Percentiles rank a stretch among this genome's conserved stretches.
Conservation (phyloP, 2,113 vertebrate genomes). For the Gymnarchus niloticus region DNA sequence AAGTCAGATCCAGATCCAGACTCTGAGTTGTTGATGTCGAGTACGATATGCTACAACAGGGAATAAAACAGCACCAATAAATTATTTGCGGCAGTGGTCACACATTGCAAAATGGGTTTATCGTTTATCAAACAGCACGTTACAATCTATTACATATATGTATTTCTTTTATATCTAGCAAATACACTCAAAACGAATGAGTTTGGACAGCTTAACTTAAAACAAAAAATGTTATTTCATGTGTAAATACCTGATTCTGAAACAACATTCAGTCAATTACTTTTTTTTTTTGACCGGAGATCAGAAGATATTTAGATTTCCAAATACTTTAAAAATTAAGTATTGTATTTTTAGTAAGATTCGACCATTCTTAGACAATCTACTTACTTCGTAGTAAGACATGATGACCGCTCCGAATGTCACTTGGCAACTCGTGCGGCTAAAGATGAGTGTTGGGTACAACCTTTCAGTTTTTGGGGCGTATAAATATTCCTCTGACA, state of each 20-base stretch:
- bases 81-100: background rate
- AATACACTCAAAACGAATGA: background rate
- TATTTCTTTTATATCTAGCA: background rate
- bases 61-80: background rate
- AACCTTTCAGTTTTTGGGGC: background rate
- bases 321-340: background rate
- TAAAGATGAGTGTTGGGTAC: background rate
- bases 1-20: constrained; percentile 54
- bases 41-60: constrained; percentile 40
- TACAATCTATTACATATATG: background rate
- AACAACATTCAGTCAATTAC: background rate
- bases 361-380: background rate
- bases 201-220: background rate
- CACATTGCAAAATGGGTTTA: background rate
- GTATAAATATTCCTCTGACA: background rate
- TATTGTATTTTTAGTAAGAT: background rate
- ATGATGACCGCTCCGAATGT: constrained; percentile 19
- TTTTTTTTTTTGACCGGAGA: background rate
- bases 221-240: background rate
- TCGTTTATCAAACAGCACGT: background rate
- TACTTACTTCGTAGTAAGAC: constrained; percentile 33
- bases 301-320: background rate
- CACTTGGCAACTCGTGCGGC: background rate
- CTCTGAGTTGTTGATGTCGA: constrained; percentile 51
- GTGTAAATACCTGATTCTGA: background rate